Evolutionary conservation across 2,797 vertebrate genomes (phyloP).

Genomic region (Todus mexicanus): DNA sequence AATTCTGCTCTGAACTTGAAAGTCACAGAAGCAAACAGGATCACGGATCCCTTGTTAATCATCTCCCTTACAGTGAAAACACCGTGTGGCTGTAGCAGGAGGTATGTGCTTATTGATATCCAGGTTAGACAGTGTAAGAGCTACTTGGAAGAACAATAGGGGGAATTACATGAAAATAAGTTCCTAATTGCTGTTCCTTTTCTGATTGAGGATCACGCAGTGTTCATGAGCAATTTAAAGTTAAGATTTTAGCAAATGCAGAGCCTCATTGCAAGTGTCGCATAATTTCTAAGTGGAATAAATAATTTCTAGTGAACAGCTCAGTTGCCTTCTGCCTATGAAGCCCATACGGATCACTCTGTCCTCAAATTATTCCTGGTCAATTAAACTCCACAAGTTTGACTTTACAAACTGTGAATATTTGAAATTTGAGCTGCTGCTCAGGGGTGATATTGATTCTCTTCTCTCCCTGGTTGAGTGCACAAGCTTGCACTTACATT

Average conservation of each 20-base stretch:
- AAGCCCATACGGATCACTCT: conserved; percentile 8
- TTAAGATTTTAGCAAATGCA: background rate
- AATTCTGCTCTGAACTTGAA: conserved; percentile 25
- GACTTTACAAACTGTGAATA: conserved; percentile 52
- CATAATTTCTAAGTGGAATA: conserved; percentile 29
- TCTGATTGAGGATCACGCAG: background rate
- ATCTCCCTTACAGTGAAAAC: background rate
- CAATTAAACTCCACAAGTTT: conserved; percentile 59
- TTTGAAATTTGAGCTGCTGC: conserved; percentile 46
- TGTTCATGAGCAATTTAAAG: background rate
- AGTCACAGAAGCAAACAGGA: background rate
- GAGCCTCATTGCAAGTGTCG: background rate
- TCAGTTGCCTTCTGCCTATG: background rate
- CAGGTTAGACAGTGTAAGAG: background rate
- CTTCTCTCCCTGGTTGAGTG: conserved; percentile 6
- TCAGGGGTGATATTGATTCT: conserved; percentile 33
- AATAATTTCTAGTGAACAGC: conserved; percentile 34
- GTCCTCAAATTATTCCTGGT: conserved; percentile 43
- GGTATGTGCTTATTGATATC: background rate
- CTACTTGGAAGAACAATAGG: background rate
- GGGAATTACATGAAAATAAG: background rate
- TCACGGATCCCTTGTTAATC: background rate
- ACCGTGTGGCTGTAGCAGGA: background rate
- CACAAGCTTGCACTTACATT: conserved; percentile 6
- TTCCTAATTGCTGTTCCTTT: conserved; percentile 2